Conservation (phyloP, 1,140 invertebrate genomes). For the Brachystomella parvula region DNA sequence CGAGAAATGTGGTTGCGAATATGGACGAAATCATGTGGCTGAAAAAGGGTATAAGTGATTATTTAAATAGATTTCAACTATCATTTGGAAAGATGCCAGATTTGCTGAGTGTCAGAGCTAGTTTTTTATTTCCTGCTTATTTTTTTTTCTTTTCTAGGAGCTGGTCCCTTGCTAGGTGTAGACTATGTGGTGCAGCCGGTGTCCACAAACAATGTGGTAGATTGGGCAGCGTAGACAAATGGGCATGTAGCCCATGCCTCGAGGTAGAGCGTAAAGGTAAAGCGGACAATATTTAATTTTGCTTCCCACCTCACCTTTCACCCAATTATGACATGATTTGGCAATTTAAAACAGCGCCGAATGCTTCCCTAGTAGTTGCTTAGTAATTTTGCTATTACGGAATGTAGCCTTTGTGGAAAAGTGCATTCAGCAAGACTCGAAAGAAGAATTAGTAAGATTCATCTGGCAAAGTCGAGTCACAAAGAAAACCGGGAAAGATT, state of each 20-base stretch:
- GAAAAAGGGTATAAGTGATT: conserved; percentile 46
- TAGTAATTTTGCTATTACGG: no score
- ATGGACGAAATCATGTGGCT: conserved; percentile 48
- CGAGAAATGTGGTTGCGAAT: conserved; percentile 49
- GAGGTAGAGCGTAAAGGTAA: conserved; percentile 20
- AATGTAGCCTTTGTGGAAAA: no score
- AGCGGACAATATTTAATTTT: neutral
- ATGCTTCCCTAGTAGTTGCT: no score
- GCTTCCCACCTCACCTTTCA: neutral
- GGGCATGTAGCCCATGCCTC: conserved; percentile 25
- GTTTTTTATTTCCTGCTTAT: conserved; percentile 13
- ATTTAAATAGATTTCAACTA: conserved; percentile 6
- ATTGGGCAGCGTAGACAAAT: conserved; percentile 40
- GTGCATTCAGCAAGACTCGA: no score
- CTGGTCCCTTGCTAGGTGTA: conserved; percentile 52
- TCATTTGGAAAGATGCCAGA: neutral
- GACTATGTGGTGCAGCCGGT: conserved; percentile 52
- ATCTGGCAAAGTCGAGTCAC: no score
- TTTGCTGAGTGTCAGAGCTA: neutral
- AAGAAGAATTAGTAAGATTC: no score
- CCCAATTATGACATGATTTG: no score
- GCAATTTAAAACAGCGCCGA: no score
- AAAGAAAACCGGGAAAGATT: no score
- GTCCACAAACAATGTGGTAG: conserved; percentile 49
- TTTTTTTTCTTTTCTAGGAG: conserved; percentile 42